Evolutionary conservation across 2,888 invertebrate species (phyloP).

Genomic region (Fissipunctia ypsillon): DNA sequence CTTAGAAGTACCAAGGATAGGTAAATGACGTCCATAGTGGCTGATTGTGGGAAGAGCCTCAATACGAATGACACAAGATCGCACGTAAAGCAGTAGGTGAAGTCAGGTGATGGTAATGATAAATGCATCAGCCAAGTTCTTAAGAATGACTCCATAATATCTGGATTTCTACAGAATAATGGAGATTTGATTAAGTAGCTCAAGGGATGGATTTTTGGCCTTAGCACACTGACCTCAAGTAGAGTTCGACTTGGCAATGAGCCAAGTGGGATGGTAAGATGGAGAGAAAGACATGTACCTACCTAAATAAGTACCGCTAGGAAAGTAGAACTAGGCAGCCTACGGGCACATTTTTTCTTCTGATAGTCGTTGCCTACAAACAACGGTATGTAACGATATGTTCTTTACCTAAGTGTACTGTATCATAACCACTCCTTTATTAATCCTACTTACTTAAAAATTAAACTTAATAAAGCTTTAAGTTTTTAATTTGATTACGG

Average conservation of each 20-base stretch:
- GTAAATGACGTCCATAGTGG: not conserved
- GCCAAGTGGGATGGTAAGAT: conserved; percentile 19
- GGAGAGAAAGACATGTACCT: conserved; percentile 11
- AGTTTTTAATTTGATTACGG: not conserved
- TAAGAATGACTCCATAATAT: too few species aligned
- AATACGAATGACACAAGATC: not conserved
- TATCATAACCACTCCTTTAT: not conserved
- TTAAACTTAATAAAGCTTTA: not conserved
- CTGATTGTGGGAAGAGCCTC: not conserved
- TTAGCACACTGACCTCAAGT: conserved; percentile 39
- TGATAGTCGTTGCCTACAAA: not conserved
- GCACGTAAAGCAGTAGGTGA: not conserved
- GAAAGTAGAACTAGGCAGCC: not conserved
- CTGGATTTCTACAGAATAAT: too few species aligned
- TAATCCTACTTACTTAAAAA: not conserved
- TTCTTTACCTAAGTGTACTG: too few species aligned
- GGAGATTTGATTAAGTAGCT: not conserved
- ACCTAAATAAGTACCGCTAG: not conserved
- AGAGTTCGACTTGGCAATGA: conserved; percentile 33
- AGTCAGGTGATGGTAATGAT: not conserved
- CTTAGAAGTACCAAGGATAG: not conserved
- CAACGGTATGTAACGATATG: not conserved
- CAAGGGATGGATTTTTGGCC: conserved; percentile 8
- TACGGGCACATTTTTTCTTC: not conserved
- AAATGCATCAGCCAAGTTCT: not conserved